Conservation (phyloP, 92 coral and sea anemone species). For the Phenganax marumi region DNA sequence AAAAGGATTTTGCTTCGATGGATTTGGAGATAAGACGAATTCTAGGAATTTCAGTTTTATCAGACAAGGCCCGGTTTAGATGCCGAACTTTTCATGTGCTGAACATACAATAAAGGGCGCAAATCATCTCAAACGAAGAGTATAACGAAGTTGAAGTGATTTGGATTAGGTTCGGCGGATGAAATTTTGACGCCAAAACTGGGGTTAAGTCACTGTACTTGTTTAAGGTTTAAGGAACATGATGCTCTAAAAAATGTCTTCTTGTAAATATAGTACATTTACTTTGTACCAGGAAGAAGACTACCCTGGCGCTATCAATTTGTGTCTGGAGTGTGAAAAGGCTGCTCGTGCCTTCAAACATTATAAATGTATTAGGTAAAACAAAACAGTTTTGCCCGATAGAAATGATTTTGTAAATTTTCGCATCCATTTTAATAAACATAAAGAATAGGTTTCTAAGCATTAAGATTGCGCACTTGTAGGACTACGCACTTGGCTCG, state of each 20-base stretch:
- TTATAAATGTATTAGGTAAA: conserved; percentile 86
- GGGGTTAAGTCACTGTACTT: no score
- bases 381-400: not conserved
- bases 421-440: no score
- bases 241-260: no score
- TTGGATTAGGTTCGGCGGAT: no score
- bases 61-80: no score
- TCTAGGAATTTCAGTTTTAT: no score
- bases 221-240: no score
- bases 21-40: not conserved
- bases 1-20: not conserved
- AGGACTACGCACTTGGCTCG: not conserved
- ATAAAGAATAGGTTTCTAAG: not conserved
- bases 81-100: no score
- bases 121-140: not conserved
- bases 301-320: conserved; percentile 83
- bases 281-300: conserved; percentile 57
- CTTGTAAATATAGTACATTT: not conserved
- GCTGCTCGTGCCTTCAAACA: conserved; percentile 98
- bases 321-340: conserved; percentile 95
- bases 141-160: no score
- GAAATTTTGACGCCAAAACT: no score
- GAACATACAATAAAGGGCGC: not conserved
- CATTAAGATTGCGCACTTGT: not conserved
- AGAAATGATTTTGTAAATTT: not conserved